phyloP scores from a whole-genome alignment of 2,113 vertebrate species.

The Peromyscus polionotus region DNA sequence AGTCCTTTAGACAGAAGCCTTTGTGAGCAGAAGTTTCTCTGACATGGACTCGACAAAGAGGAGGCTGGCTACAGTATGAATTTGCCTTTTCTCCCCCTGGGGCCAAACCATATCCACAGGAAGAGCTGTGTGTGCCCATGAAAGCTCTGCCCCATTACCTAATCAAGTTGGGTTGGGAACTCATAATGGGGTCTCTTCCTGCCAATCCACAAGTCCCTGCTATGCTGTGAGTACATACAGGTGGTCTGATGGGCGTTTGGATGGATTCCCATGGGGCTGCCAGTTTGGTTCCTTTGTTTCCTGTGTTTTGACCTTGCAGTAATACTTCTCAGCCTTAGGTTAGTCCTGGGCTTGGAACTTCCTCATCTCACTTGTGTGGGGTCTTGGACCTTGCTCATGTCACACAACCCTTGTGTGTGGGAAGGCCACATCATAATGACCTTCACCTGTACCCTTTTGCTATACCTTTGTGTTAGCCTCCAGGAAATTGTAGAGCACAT shows the following conservation, averaged over 20 bases:
- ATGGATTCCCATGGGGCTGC: neutral
- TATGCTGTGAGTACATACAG: neutral
- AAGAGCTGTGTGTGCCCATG: neutral
- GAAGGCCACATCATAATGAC: neutral
- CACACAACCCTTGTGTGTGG: accelerated
- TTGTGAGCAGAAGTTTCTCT: neutral
- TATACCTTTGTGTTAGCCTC: slow-evolving; percentile 95
- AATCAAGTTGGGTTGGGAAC: neutral
- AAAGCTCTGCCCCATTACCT: neutral
- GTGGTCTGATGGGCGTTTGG: neutral
- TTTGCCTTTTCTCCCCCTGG: neutral
- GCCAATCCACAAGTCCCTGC: too few species aligned
- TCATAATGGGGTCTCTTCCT: neutral
- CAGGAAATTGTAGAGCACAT: slow-evolving; percentile 96
- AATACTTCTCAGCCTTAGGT: neutral
- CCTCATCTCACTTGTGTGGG: neutral
- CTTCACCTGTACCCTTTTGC: accelerated
- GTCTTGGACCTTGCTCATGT: accelerated
- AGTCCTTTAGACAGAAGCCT: neutral
- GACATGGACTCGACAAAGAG: neutral
- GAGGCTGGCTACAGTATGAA: too few species aligned
- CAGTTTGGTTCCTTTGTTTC: neutral
- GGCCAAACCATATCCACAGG: accelerated
- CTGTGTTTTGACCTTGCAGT: neutral
- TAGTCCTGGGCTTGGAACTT: neutral